phyloP scores from a whole-genome alignment of 2,113 vertebrate genomes.

The Bos javanicus region DNA sequence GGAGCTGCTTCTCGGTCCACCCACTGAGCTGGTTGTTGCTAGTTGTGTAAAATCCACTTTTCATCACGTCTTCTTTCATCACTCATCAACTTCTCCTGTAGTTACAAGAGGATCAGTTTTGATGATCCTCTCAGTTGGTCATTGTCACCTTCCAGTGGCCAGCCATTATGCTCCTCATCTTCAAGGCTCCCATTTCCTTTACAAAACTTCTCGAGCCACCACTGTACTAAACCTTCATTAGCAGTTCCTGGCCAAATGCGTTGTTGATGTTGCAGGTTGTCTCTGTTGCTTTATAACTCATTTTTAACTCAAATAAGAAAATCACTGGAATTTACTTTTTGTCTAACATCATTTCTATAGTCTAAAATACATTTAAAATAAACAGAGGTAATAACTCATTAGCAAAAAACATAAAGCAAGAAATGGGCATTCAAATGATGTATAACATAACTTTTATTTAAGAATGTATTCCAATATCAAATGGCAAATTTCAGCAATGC shows the following conservation, averaged over 20 bases:
- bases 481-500: background rate
- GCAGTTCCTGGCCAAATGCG: background rate
- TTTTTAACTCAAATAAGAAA: background rate
- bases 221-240: background rate
- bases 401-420: background rate
- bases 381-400: background rate
- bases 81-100: background rate
- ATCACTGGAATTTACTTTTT: background rate
- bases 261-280: background rate
- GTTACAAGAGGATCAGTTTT: background rate
- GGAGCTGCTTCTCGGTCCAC: background rate
- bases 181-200: background rate
- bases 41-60: background rate
- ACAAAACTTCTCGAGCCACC: background rate
- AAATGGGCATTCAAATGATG: background rate
- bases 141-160: background rate
- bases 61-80: background rate
- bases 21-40: background rate
- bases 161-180: background rate
- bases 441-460: background rate
- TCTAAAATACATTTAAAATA: background rate
- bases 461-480: background rate
- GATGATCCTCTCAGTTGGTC: background rate
- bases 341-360: background rate
- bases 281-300: background rate